Base-by-base conservation (phyloP, 2,797 vertebrate genomes). In the Intellagama lesueurii region DNA sequence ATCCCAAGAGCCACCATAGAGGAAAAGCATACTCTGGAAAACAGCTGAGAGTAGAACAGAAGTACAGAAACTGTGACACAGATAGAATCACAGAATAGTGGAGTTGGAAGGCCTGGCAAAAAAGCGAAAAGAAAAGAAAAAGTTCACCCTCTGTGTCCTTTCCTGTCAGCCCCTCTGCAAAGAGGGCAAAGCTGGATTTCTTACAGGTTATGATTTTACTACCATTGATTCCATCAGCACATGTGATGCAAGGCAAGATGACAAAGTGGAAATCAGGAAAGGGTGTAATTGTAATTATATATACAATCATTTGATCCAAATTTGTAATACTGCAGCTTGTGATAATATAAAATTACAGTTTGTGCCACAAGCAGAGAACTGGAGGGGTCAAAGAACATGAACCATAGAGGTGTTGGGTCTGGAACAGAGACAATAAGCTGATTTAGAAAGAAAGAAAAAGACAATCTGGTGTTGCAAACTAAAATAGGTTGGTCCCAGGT, bases 121-220 rank as follows among this genome's bases (percentile, higher is more conserved):
- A 40, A 40, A 40, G 40, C 40, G 40, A 40, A 40, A 40, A 40
- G 40, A 40, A 40, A 40, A 40, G 40, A 40, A 40, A 40, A 40
- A 40, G 40, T 40, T 40, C 40, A 40, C 40, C 40, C 40, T 40
- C 40, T 40, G 40, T 40, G 40, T 47, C 17, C 19, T 60, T 32
- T 80, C 32, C 24, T 64, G 32, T 80, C 11, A 1, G 2, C 16
- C 19, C 16, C 16, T 22, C 16, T 16, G 32, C 40, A 77, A 11
- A 77, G 22, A 76, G 11, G 28, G 44, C 7, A 26, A 49, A 26
- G 14, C 7, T 0, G 0, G 0, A 83, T 68, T 91, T 90, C 88
- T 40, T 87, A 90, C 22, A 75, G 82, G 52, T 35, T 90, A 56
- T 7, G 90, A 87, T 90, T 85, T 77, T 85, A 28, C 75, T 60